Base-by-base conservation (phyloP, 2,888 invertebrate genomes). In the Oscheius sp. region DNA sequence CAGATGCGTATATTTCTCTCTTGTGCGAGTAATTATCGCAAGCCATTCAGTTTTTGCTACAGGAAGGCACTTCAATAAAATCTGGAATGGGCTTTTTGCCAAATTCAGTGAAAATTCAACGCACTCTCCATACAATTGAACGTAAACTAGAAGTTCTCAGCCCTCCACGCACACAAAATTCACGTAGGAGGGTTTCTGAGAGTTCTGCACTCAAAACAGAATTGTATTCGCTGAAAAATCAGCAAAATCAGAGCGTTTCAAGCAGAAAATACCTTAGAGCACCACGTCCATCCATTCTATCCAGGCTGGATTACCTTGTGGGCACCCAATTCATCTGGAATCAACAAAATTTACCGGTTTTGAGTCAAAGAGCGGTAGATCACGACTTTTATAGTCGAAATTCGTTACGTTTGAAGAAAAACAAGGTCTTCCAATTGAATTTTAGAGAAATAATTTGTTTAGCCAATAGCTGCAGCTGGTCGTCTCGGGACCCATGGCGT, bases 11-110 rank as follows among this genome's bases (percentile, higher is more conserved):
- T 78, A 81, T 25, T 45, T 37, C 10, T 72, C 57, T 5, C 81
- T 64, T 27, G 58, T 73, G n/a, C 79, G 67, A 23, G 65, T 50
- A 15, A 76, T 58, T 12, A 69, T 65, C 3, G 71, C 31, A 25
- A 71, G 67, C 82, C 82, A 82, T 27, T 74, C 73, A 3, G 39
- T 45, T 15, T 70, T 70, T 23, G 73, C 70, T 12, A 73, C 65
- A 8, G 82, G 82, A 3, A 82, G 68, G 46, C 78, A 79, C 12
- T 77, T 73, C 12, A 82, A 71, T n/a, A 81, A 72, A 27, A 81
- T 73, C 82, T 83, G 69, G 34, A 55, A 15, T 0, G 20, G n/a
- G 20, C 42, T 6, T 10, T 42, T 31, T 17, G n/a, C n/a, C 20
- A 27, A 25, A 39, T 1, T 25, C 12, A 55, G n/a, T 57, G n/a